These are phyloP conservation scores for Hanleya hanleyi DNA, from an alignment of 2,888 invertebrate genomes.

Conservation along the genomic window DNA sequence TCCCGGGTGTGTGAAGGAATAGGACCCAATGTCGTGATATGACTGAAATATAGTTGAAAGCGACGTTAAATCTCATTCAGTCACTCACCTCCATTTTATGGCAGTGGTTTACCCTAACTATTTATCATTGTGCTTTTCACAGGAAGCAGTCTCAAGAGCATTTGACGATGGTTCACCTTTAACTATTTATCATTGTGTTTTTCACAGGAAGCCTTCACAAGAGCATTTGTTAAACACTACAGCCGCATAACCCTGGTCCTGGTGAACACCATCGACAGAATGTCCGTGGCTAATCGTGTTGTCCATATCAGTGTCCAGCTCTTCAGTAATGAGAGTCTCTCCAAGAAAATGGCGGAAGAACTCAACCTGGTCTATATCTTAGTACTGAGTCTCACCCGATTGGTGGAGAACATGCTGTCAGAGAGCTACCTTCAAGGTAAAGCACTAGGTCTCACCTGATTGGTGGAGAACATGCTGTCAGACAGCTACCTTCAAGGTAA, in stretches of 20 bases:
- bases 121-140: no score
- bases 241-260: constrained; percentile 94
- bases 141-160: no score
- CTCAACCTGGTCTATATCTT: constrained; percentile 93
- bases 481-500: no score
- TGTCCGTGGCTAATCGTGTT: constrained; percentile 89
- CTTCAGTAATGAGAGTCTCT: constrained; percentile 94
- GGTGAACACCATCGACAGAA: constrained; percentile 56
- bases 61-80: no score
- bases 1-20: no score
- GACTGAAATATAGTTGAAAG: no score
- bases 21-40: no score
- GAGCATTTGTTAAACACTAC: constrained; percentile 97
- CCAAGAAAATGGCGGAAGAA: constrained; percentile 92
- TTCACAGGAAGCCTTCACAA: constrained; percentile 86
- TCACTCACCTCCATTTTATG: no score
- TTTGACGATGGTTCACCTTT: no score
- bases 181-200: constrained; percentile 24
- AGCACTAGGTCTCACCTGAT: no score
- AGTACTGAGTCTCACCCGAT: constrained; percentile 90
- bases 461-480: no score
- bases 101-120: no score
- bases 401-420: constrained; percentile 94
- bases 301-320: constrained; percentile 98
- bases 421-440: constrained; percentile 89